Conservation (phyloP, 2,888 invertebrate species). For the Empis stercorea region DNA sequence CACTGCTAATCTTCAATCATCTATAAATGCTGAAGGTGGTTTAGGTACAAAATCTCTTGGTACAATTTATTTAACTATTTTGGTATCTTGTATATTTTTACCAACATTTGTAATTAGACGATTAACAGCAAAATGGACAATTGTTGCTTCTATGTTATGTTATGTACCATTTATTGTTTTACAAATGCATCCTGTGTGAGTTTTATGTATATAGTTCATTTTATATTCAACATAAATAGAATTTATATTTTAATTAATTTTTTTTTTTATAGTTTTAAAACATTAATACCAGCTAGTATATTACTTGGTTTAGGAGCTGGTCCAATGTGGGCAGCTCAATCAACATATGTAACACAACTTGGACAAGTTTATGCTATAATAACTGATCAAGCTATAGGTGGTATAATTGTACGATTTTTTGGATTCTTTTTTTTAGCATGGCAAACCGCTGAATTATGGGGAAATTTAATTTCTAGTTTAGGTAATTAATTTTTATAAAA, state of each 20-base stretch:
- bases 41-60: slow-evolving; percentile 81
- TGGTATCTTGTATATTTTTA: slow-evolving; percentile 90
- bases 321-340: slow-evolving; percentile 98
- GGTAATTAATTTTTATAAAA: slow-evolving; percentile 19
- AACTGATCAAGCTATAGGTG: slow-evolving; percentile 75
- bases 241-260: slow-evolving; percentile 22
- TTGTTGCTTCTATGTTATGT: slow-evolving; percentile 81
- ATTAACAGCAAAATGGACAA: slow-evolving; percentile 92
- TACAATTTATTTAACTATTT: slow-evolving; percentile 83
- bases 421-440: slow-evolving; percentile 98
- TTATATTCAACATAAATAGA: too few relatives aligned
- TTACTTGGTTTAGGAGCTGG: slow-evolving; percentile 92
- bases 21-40: slow-evolving; percentile 79
- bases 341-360: slow-evolving; percentile 89
- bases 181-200: slow-evolving; percentile 71
- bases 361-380: slow-evolving; percentile 83
- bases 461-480: slow-evolving; percentile 85
- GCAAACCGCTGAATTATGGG: slow-evolving; percentile 94
- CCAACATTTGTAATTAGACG: slow-evolving; percentile 86
- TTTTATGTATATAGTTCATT: neutral
- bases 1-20: slow-evolving; percentile 86
- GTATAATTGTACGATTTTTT: slow-evolving; percentile 91
- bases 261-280: slow-evolving; percentile 64
- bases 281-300: slow-evolving; percentile 84
- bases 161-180: slow-evolving; percentile 91